Evolutionary conservation across 2,888 invertebrate species (phyloP), one percentile per base, ranked within the genome.

Genomic region (Blomia tropicalis): DNA sequence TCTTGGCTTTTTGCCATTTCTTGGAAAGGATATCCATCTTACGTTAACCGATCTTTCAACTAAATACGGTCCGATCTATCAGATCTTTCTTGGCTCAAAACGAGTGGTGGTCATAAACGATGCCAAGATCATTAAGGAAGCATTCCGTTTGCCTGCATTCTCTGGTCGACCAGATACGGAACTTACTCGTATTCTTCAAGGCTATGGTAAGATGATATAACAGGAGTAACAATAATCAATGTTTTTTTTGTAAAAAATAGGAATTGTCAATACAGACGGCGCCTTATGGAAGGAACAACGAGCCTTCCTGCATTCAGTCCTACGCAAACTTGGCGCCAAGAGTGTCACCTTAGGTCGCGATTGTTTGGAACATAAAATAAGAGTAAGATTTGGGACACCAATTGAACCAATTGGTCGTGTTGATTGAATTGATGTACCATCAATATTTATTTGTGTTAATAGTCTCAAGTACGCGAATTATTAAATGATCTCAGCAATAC

Each of bases 201-300:
- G 89, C 70, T 87, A 87, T 69, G 90, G 90, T 62, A 62, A 44
- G 90, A 51, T 17, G 14, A 29, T 17, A 22, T 54, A 23, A 43
- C 47, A 1, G 11, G 54, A 14, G 14, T 25, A 30, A 23, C 7
- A 14, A n/a, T n/a, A n/a, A n/a, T n/a, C n/a, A n/a, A n/a, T n/a
- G n/a, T 47, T n/a, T 44, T 36, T 47, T 54, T 17, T 22, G 4
- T 43, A 25, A 29, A 2, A n/a, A 70, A 30, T 71, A 90, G 91
- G 91, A 69, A 83, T 91, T 69, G 82, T 90, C 71, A 90, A 91
- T 75, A 84, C 86, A 70, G 85, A 85, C 68, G 90, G 90, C 66
- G 82, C 82, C 68, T 77, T 90, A 70, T 91, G 91, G 91, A 88
- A 87, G 74, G 87, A 84, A 70, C 89, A 91, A 73, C 79, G 90